Evolutionary conservation across 2,888 invertebrate genomes (phyloP), one percentile per base, ranked within the genome.

Genomic region (Aromia moschata): DNA sequence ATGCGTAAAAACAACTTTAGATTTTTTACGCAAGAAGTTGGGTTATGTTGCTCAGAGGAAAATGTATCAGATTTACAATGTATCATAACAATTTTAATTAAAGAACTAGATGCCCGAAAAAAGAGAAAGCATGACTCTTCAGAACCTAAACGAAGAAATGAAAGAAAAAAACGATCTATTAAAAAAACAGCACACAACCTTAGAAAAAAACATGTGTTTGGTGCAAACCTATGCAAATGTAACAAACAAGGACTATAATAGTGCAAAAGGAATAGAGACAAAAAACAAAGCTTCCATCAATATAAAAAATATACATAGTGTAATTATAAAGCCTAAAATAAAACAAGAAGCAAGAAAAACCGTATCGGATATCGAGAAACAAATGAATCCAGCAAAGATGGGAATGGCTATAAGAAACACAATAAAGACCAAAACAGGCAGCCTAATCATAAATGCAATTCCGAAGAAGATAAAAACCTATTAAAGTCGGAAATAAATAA

Each of bases 381-480:
- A 11, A 11, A 15, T 54, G 9, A 20, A 54, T 12, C 54, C 37
- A 4, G 45, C 9, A 45, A 16, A 25, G 9, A 11, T 45, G 25
- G 36, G 36, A 20, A 16, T 47, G 9, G 25, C 31, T 47, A 33
- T 46, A 31, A 17, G 12, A 31, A 33, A 7, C 9, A 1, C 16
- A 2, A 38, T 15, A 9, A 9, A 2, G 2, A 38, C 38, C 10
- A 4, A 38, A 38, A 9, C 2, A 15, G 38, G 38, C 9, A 38
- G 38, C 10, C 2, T 56, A 1, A 16, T 56, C 3, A 56, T 56
- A 47, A 47, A 47, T 56, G 56, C 31, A 16, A 15, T 9, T 25
- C 38, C 7, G 15, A 33, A 41, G 47, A 31, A 41, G 56, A 40
- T n/a, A 38, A 11, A 1, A 17, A 30, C 14, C 38, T 17, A 17